Evolutionary conservation across 2,113 vertebrate genomes (phyloP).

Genomic region (Podarcis raffonei): DNA sequence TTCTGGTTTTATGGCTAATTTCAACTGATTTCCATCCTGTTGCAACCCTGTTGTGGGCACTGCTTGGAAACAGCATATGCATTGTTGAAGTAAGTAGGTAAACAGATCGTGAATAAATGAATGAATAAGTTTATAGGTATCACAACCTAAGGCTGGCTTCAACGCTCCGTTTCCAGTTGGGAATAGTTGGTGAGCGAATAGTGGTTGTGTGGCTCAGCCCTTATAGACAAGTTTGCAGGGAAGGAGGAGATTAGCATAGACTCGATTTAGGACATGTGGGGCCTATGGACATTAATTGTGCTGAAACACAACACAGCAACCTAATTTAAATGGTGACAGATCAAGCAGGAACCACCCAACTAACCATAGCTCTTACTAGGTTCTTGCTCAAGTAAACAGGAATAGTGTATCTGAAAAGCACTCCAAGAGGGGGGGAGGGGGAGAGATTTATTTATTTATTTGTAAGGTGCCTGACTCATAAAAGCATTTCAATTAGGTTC

Average conservation of each 20-base stretch:
- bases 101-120: too few species aligned
- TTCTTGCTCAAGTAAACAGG: constrained; percentile 65
- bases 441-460: neutral
- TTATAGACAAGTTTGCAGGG: too few species aligned
- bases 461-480: constrained; percentile 70
- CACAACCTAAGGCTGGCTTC: neutral
- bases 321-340: constrained; percentile 1
- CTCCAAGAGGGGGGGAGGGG: neutral
- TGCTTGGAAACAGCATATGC: too few species aligned
- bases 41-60: too few species aligned
- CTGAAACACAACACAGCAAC: constrained; percentile 32
- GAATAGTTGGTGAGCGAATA: too few species aligned
- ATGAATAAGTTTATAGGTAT: neutral
- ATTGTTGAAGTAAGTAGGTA: too few species aligned
- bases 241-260: too few species aligned
- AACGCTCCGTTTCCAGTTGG: neutral
- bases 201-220: too few species aligned
- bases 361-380: constrained; percentile 48
- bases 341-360: constrained; percentile 24
- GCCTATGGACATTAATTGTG: neutral
- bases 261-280: neutral
- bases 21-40: too few species aligned
- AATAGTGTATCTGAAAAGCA: constrained; percentile 50
- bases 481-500: constrained; percentile 83
- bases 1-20: too few species aligned